Conservation (phyloP, 2,113 vertebrate species). For the Poeciliopsis retropinna region DNA sequence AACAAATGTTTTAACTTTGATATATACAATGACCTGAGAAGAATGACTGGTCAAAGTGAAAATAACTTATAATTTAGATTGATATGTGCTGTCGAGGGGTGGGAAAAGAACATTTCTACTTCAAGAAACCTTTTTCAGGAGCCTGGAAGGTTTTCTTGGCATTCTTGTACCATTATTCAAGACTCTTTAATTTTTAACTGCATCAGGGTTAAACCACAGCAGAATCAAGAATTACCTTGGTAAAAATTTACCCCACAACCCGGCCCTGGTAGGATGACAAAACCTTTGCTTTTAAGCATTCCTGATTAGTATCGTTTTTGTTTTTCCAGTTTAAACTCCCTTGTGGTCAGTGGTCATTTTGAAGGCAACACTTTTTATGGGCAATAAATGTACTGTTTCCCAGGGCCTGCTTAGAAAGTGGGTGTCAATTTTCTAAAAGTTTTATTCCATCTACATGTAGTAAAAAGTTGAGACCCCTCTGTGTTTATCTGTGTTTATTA, state of each 20-base stretch:
- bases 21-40: too few species aligned
- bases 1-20: too few species aligned
- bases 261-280: too few species aligned
- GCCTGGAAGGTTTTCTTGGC: background rate
- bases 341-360: background rate
- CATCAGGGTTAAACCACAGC: background rate
- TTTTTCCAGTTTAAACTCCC: background rate
- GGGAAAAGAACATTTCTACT: background rate
- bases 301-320: background rate
- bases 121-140: background rate
- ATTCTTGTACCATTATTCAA: background rate
- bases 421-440: too few species aligned
- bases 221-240: background rate
- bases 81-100: background rate
- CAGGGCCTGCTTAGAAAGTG: too few species aligned
- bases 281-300: background rate
- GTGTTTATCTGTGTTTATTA: too few species aligned
- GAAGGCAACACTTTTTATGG: too few species aligned
- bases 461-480: too few species aligned
- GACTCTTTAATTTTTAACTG: background rate
- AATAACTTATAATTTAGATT: background rate
- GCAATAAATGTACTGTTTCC: too few species aligned
- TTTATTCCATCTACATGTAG: background rate
- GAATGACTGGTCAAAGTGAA: background rate
- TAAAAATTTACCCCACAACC: too few species aligned